phyloP scores from a whole-genome alignment of 1,140 invertebrate species.

The Drosophila punjabiensis region DNA sequence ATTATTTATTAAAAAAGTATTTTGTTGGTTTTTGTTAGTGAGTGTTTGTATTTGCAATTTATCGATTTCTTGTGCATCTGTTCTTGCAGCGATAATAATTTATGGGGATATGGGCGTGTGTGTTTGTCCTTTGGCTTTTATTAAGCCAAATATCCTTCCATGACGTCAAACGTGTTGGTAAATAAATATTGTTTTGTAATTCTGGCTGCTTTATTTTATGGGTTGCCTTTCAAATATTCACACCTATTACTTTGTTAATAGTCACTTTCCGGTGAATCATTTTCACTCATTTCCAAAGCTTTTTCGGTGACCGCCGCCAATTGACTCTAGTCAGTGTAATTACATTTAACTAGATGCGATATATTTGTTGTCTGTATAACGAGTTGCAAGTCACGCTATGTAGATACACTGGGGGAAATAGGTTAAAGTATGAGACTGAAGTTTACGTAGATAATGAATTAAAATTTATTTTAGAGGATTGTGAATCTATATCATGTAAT shows the following conservation, averaged over 20 bases:
- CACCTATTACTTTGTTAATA: constrained; percentile 48
- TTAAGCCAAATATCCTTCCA: constrained; percentile 4
- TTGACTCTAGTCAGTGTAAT: constrained; percentile 57
- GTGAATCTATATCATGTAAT: neutral
- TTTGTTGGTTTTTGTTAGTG: constrained; percentile 16
- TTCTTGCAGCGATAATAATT: constrained; percentile 14
- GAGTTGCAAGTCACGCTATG: constrained; percentile 36
- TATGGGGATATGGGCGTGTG: constrained; percentile 11
- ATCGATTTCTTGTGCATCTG: constrained; percentile 31
- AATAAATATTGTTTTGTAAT: constrained; percentile 14
- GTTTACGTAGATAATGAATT: neutral
- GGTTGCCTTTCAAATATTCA: constrained; percentile 47
- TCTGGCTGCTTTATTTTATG: constrained; percentile 1
- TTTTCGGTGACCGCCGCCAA: constrained; percentile 34
- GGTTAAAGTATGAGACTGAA: neutral
- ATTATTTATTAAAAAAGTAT: constrained; percentile 15
- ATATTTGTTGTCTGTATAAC: constrained; percentile 14
- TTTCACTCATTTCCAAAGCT: constrained; percentile 11
- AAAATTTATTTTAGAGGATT: neutral
- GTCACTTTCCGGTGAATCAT: constrained; percentile 59
- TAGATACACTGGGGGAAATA: constrained; percentile 3
- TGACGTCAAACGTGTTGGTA: constrained; percentile 28
- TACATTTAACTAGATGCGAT: constrained; percentile 42
- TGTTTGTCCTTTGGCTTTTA: constrained; percentile 7
- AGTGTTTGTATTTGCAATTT: constrained; percentile 21